Base-by-base conservation (phyloP, 2,888 invertebrate genomes). In the Acanthococcus lagerstroemiae region DNA sequence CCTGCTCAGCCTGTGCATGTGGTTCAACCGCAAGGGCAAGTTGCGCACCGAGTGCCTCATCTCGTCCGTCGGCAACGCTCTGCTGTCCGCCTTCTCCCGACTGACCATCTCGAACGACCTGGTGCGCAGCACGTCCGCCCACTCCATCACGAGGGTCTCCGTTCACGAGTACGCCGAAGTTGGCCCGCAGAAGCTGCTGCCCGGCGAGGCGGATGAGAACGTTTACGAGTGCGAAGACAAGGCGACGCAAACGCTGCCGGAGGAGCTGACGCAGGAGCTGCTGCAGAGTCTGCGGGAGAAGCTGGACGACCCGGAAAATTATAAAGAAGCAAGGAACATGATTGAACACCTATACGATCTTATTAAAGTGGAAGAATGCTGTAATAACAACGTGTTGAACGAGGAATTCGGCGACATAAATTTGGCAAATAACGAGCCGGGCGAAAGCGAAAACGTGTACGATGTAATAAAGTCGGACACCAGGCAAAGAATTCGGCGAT, bases 281-380 rank as follows among this genome's bases (percentile, higher is more conserved):
- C 76, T 88, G 67, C 84, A 83, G 70, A 82, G 83, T 69, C 77
- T 88, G 17, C 80, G 84, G 66, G 83, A 84, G 70, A 83, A 84
- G 72, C 74, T 88, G 6, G 85, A 86, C 71, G 85, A 84, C 73
- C 87, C 87, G 0, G 82, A 84, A 65, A 84, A 86, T 67, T 86
- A 86, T 71, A 82, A 83, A 63, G 85, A 87, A 73, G 87, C 88
- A 2, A 79, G 85, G 45, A 86, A 87, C 75, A 85, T 86, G 79
- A 88, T 88, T 68, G 87, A 88, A 73, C 84, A 86, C 72, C 77
- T 87, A 5, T 87, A 87, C 72, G 87, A 86, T 74, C 79, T 86
- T 60, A 85, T 87, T 55, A 85, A 86, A 73, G 82, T 85, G 3
- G 85, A 85, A 72, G 85, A 86, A 71, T 83, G 80, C 69, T 83